A percentile compares a stretch with the other conserved stretches of the same genome.
phyloP scores from a whole-genome alignment of 1,140 invertebrate species.

The Pogonomyrmex californicus region DNA sequence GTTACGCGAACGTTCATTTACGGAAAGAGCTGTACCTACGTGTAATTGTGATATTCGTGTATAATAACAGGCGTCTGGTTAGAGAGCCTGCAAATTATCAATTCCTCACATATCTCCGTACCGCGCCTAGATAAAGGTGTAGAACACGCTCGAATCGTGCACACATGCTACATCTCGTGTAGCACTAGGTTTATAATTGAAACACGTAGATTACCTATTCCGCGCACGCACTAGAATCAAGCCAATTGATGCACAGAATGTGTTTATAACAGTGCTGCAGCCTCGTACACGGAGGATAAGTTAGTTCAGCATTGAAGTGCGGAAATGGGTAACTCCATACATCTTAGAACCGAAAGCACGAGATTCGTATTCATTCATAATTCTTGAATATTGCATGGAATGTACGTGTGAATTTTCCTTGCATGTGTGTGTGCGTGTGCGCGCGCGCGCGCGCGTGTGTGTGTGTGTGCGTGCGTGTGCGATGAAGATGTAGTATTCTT shows the following conservation, averaged over 20 bases:
- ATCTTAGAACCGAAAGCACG: constrained; percentile 9
- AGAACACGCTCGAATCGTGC: neutral
- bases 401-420: constrained; percentile 6
- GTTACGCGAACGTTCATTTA: constrained; percentile 40
- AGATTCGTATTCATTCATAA: constrained; percentile 27
- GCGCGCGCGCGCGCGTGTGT: too few relatives aligned
- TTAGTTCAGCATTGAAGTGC: constrained; percentile 17
- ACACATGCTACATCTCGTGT: constrained; percentile 29
- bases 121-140: constrained; percentile 9
- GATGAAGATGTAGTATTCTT: neutral
- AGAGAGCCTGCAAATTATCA: constrained; percentile 54
- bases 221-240: constrained; percentile 58
- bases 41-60: neutral
- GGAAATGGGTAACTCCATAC: constrained; percentile 35
- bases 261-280: constrained; percentile 50
- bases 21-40: constrained; percentile 9
- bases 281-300: constrained; percentile 10
- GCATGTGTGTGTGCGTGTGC: too few relatives aligned
- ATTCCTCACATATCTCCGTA: constrained; percentile 51
- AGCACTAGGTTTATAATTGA: constrained; percentile 45
- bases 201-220: constrained; percentile 55
- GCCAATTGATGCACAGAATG: constrained; percentile 59
- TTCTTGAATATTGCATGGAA: constrained; percentile 23
- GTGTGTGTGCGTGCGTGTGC: too few relatives aligned
- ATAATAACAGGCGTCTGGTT: constrained; percentile 55